These are phyloP conservation scores for Tigriopus japonicus DNA, from an alignment of 1,140 invertebrate genomes.

Conservation along the genomic window DNA sequence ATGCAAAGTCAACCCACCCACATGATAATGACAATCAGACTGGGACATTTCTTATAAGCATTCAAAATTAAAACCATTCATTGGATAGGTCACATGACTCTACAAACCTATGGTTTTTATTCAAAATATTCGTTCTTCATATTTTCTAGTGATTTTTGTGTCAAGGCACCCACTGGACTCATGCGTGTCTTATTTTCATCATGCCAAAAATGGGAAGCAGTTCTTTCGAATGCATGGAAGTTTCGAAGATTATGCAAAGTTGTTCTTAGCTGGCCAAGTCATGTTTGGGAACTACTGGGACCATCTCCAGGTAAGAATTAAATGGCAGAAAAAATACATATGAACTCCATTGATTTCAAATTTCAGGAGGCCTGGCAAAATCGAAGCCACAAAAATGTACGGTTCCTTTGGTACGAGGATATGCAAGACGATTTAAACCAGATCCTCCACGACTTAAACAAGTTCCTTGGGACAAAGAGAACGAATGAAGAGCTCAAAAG, in stretches of 20 bases:
- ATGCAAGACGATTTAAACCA: not conserved
- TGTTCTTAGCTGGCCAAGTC: constrained; percentile 45
- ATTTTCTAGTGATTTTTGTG: constrained; percentile 52
- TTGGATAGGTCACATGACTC: too few relatives aligned
- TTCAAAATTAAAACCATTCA: too few relatives aligned
- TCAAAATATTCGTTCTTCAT: too few relatives aligned
- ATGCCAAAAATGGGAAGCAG: constrained; percentile 44
- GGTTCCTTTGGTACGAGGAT: not conserved
- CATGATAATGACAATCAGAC: too few relatives aligned
- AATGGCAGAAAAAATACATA: not conserved
- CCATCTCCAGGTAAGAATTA: not conserved
- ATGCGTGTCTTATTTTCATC: constrained; percentile 78
- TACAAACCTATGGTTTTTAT: too few relatives aligned
- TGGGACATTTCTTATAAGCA: too few relatives aligned
- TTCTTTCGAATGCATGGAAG: constrained; percentile 33
- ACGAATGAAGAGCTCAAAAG: not conserved
- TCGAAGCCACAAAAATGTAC: not conserved
- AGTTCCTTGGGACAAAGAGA: not conserved
- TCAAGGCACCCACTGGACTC: constrained; percentile 82
- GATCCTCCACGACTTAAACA: not conserved
- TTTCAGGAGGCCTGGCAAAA: not conserved
- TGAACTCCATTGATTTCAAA: not conserved
- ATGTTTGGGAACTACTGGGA: not conserved
- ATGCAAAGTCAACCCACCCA: too few relatives aligned
- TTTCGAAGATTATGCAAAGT: constrained; percentile 59